A percentile compares a stretch with the other conserved stretches of the same genome.
Evolutionary conservation across 2,113 vertebrate species (phyloP).

Genomic region (Crotophaga sulcirostris): DNA sequence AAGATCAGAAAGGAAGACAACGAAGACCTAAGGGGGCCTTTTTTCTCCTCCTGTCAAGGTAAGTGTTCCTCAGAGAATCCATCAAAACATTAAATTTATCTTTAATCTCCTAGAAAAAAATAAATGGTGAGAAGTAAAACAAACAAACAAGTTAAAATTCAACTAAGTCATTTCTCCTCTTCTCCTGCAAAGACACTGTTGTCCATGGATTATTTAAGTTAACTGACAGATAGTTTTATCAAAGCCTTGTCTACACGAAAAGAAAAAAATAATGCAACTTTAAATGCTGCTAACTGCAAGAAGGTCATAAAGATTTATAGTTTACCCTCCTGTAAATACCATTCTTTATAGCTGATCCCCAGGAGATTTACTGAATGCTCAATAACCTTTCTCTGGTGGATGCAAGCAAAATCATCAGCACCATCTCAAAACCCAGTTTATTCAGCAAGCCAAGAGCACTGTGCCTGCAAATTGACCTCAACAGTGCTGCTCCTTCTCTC

Average conservation of each 20-base stretch:
- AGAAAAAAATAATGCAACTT: conserved; percentile 53
- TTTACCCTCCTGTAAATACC: conserved; percentile 64
- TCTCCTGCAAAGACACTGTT: not conserved
- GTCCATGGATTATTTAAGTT: conserved; percentile 57
- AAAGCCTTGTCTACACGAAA: conserved; percentile 53
- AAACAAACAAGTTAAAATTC: conserved; percentile 41
- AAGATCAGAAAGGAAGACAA: not conserved
- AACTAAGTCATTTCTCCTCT: not conserved
- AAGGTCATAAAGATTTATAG: conserved; percentile 71
- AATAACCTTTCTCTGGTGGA: conserved; percentile 61
- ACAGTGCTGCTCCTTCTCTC: not conserved
- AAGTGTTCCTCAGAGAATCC: not conserved
- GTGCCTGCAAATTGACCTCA: conserved; percentile 18
- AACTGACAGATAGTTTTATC: conserved; percentile 65
- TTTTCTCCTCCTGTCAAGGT: conserved; percentile 5
- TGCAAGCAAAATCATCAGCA: conserved; percentile 44
- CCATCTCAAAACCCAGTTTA: conserved; percentile 9
- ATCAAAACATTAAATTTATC: not conserved
- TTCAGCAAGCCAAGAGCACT: conserved; percentile 15
- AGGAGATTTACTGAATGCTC: conserved; percentile 51
- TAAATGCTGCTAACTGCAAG: conserved; percentile 64
- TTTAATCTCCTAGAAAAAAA: not conserved
- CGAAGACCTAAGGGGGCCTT: not conserved
- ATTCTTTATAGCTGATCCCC: conserved; percentile 66
- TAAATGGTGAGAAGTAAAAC: not conserved